These are phyloP conservation scores for Hiodon tergisus DNA, from an alignment of 2,113 vertebrate species.

Conservation along the genomic window DNA sequence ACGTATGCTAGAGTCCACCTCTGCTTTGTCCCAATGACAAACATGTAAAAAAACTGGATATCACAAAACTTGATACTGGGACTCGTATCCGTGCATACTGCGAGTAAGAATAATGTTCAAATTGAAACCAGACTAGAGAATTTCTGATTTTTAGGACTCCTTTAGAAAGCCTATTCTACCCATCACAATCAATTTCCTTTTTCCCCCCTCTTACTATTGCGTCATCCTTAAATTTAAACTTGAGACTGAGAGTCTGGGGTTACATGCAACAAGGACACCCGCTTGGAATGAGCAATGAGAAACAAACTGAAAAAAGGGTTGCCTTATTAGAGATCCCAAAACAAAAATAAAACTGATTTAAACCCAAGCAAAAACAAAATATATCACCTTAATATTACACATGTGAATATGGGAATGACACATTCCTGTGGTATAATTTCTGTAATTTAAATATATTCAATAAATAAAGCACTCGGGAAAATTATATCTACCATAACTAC, in stretches of 20 bases:
- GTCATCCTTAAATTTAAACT: not conserved
- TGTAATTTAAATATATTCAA: too few species aligned
- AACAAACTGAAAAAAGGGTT: not conserved
- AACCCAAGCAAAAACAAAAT: not conserved
- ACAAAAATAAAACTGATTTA: not conserved
- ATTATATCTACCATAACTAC: too few species aligned
- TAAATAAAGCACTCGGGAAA: too few species aligned
- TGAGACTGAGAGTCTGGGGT: slow-evolving; percentile 37
- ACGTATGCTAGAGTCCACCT: not conserved
- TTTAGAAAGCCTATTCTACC: not conserved
- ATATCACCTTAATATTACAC: not conserved
- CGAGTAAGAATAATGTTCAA: slow-evolving; percentile 40
- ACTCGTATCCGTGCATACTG: not conserved
- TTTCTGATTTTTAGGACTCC: slow-evolving; percentile 35
- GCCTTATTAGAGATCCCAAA: not conserved
- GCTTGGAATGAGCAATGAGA: not conserved
- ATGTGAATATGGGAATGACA: not conserved
- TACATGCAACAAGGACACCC: slow-evolving; percentile 4
- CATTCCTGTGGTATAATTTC: slow-evolving; percentile 3
- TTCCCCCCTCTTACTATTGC: slow-evolving; percentile 21
- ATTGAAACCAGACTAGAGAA: slow-evolving; percentile 62
- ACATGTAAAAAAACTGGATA: slow-evolving; percentile 38
- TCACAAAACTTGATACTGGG: slow-evolving; percentile 16
- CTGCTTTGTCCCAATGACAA: not conserved
- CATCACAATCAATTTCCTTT: slow-evolving; percentile 33